These are phyloP conservation scores for Sturnus vulgaris DNA, from an alignment of 2,113 vertebrate species.

Conservation along the genomic window DNA sequence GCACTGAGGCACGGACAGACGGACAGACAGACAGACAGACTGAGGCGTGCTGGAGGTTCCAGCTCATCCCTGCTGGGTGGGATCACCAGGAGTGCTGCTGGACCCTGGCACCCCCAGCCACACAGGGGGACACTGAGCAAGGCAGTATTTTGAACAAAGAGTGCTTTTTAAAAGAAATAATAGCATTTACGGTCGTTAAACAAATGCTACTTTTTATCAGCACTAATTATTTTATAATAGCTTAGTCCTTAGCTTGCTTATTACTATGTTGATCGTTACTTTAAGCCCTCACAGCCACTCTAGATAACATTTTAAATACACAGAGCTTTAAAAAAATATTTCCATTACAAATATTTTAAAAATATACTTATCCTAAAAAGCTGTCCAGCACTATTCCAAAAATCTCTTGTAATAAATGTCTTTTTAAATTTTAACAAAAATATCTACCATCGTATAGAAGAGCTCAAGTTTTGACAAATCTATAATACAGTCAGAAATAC, in stretches of 20 bases:
- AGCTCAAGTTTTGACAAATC: conserved; percentile 37
- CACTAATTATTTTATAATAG: neutral
- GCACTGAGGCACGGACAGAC: neutral
- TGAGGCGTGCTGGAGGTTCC: neutral
- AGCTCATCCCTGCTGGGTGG: neutral
- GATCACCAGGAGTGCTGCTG: neutral
- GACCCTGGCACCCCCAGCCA: neutral
- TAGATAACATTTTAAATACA: conserved; percentile 37
- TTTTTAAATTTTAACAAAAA: conserved; percentile 56
- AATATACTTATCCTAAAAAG: conserved; percentile 70
- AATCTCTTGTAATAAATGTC: conserved; percentile 55
- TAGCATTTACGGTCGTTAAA: conserved; percentile 6
- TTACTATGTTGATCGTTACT: neutral
- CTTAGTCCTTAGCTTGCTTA: neutral
- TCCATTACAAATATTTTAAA: conserved; percentile 65
- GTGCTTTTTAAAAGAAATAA: neutral
- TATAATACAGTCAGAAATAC: neutral
- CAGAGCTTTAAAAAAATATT: conserved; percentile 66
- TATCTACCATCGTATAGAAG: conserved; percentile 25
- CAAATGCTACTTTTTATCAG: conserved; percentile 28
- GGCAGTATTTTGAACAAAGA: conserved; percentile 1
- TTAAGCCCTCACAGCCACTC: conserved; percentile 19
- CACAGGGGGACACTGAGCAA: neutral
- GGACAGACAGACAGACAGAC: neutral
- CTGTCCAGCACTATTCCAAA: conserved; percentile 60